Percentiles rank a stretch among this genome's conserved stretches.
phyloP scores from a whole-genome alignment of 2,113 vertebrate species.

The cattle (Bos taurus) region DNA sequence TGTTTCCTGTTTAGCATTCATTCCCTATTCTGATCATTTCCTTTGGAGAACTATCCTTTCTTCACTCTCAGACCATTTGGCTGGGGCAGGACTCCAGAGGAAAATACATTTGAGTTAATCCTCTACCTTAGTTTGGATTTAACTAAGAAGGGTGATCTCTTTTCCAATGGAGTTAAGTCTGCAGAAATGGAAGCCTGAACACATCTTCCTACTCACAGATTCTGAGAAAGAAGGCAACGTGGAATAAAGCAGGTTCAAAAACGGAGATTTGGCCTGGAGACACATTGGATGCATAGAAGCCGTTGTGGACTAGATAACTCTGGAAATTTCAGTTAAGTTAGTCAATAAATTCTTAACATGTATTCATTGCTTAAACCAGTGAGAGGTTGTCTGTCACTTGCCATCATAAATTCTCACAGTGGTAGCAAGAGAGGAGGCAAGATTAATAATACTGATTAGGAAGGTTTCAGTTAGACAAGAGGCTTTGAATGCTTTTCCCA shows the following conservation, averaged over 20 bases:
- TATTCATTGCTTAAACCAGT: slow-evolving; percentile 15
- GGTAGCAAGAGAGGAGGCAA: not conserved
- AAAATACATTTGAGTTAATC: not conserved
- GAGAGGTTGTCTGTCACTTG: not conserved
- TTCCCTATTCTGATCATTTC: not conserved
- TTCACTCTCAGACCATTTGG: not conserved
- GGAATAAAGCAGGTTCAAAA: not conserved
- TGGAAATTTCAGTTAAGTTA: slow-evolving; percentile 6
- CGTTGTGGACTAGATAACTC: not conserved
- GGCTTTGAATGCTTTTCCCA: not conserved
- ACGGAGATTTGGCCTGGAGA: not conserved
- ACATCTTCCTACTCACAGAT: not conserved
- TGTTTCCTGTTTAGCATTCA: not conserved
- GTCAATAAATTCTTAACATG: not conserved
- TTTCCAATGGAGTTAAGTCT: not conserved
- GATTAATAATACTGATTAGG: not conserved
- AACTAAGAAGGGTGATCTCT: not conserved
- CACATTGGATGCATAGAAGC: not conserved
- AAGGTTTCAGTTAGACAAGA: not conserved
- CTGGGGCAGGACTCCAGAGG: not conserved
- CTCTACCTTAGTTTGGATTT: not conserved
- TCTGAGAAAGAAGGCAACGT: not conserved
- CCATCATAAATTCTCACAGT: not conserved
- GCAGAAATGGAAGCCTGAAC: not conserved
- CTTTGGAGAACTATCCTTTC: not conserved